Evolutionary conservation across 2,888 invertebrate genomes (phyloP), one percentile per base, ranked within the genome.

Genomic region (Tachina grossa): DNA sequence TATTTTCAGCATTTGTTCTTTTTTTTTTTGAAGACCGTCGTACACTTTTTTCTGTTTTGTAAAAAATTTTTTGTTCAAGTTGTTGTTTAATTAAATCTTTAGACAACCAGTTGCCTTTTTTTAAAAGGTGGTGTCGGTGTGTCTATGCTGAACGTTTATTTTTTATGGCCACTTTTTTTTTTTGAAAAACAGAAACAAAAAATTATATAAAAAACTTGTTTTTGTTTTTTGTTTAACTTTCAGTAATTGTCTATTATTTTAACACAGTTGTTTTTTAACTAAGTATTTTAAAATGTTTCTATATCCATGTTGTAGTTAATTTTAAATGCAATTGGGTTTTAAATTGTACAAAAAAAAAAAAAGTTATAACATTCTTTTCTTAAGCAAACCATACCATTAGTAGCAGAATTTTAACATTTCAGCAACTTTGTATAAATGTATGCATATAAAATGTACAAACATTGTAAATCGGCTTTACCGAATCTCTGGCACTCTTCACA

Each of bases 91-190:
- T 71, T 75, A 71, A 71, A 76, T 76, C 59, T 76, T 71, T 66
- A 72, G 61, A 72, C 76, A 66, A 72, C n/a, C 22, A 59, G 19
- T 84, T 80, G 72, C 78, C 66, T 79, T 75, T 74, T n/a, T 68
- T 57, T 9, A n/a, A n/a, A 45, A 63, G 13, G 22, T 84, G 84
- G 84, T 80, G 84, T 84, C 84, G 76, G 65, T 51, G 76, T 66
- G 76, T 84, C 84, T 84, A 59, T 69, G 49, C 19, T 76, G 76
- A 69, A 72, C 51, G 47, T 61, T 51, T 51, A 9, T 4, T 45
- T 31, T 31, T 31, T 31, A 6, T 31, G 31, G 31, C 6, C 31
- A 31, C 31, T 31, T 72, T 11, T 9, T 10, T n/a, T 57, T 71
- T 47, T 59, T n/a, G 11, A 11, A 6, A 14, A 31, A 31, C 4